phyloP scores from a whole-genome alignment of 2,113 vertebrate genomes.

The Hystrix cristata region DNA sequence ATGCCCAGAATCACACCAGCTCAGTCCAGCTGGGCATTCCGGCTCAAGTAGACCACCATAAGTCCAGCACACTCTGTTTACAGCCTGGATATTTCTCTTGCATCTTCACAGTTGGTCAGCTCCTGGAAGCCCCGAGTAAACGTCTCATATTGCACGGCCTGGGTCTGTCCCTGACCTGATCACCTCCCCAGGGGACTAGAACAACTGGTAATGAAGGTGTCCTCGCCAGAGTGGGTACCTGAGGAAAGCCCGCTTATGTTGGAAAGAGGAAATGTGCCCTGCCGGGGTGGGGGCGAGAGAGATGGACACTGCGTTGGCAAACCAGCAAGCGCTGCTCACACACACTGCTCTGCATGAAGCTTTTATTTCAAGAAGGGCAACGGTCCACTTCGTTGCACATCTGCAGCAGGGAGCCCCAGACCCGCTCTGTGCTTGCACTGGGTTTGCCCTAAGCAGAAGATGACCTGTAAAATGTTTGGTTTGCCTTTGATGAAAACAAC shows the following conservation, averaged over 20 bases:
- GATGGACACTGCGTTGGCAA: not conserved
- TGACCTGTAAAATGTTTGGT: not conserved
- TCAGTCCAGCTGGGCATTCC: no score
- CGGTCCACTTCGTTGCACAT: not conserved
- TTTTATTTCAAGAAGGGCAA: not conserved
- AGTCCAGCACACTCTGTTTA: not conserved
- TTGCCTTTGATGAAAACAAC: slow-evolving; percentile 12
- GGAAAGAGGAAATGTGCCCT: not conserved
- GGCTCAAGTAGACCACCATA: no score
- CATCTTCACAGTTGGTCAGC: not conserved
- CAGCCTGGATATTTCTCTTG: not conserved
- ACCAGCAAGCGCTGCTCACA: not conserved
- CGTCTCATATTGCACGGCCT: not conserved
- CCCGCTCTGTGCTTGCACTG: not conserved
- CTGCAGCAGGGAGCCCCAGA: not conserved
- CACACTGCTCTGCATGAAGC: not conserved
- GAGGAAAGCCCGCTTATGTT: not conserved
- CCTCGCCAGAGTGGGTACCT: not conserved
- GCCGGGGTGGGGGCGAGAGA: no score
- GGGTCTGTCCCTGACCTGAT: not conserved
- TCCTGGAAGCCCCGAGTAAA: not conserved
- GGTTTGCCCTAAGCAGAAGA: not conserved
- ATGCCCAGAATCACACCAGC: no score
- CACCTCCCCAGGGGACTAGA: not conserved
- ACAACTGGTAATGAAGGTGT: not conserved